Percentiles rank a stretch among this genome's conserved stretches.
These are phyloP conservation scores for Myotis vivesi DNA, from an alignment of 2,797 vertebrate genomes.

Conservation along the genomic window DNA sequence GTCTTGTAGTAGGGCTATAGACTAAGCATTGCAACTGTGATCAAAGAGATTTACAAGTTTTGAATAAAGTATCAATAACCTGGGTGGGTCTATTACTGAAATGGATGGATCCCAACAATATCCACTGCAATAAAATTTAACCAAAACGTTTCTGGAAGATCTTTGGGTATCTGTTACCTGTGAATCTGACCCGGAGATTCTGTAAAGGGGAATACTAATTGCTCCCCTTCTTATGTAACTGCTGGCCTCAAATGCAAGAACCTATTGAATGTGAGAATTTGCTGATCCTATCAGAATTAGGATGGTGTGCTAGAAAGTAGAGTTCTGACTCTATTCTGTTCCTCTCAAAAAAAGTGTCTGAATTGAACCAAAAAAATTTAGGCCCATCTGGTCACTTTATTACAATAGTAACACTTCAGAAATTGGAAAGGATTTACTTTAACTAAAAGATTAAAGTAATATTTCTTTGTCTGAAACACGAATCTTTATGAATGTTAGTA, in stretches of 20 bases:
- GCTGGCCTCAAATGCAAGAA: constrained; percentile 10
- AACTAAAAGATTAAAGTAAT: background rate
- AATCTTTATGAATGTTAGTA: background rate
- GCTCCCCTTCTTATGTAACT: background rate
- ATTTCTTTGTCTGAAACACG: constrained; percentile 26
- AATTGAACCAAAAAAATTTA: background rate
- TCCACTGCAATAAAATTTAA: background rate
- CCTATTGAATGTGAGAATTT: background rate
- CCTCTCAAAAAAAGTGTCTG: background rate
- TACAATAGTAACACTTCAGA: background rate
- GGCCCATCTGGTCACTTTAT: background rate
- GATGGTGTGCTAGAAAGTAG: background rate
- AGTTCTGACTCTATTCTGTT: constrained; percentile 18
- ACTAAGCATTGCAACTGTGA: background rate
- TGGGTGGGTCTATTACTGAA: background rate
- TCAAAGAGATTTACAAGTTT: background rate
- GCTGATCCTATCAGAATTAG: background rate
- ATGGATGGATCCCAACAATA: background rate
- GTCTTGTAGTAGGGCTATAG: background rate
- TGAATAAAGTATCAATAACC: background rate
- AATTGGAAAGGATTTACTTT: constrained; percentile 35
- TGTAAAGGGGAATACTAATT: background rate
- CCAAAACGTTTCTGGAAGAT: background rate
- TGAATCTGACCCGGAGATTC: background rate
- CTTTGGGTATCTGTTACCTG: background rate